Evolutionary conservation across 2,113 vertebrate species (phyloP).

Genomic region (Hoplias malabaricus): DNA sequence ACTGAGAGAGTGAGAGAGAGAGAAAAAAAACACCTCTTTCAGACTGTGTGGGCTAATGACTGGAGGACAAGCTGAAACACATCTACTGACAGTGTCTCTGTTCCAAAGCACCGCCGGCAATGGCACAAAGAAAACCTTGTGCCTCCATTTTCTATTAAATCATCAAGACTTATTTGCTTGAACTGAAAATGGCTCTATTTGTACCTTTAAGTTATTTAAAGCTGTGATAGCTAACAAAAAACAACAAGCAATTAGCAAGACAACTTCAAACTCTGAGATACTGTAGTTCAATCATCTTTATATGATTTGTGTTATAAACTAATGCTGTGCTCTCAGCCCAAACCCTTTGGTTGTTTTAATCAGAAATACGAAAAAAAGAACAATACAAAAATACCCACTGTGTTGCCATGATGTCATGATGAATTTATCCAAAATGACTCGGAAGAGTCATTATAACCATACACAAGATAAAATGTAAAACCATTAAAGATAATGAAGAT

Average conservation of each 20-base stretch:
- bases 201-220: not conserved
- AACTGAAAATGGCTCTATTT: not conserved
- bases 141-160: not conserved
- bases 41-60: conserved; percentile 35
- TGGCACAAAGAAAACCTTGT: not conserved
- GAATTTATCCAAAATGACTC: too few species aligned
- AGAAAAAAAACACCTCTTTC: conserved; percentile 22
- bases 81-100: conserved; percentile 3
- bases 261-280: not conserved
- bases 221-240: not conserved
- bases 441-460: too few species aligned
- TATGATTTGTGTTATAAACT: not conserved
- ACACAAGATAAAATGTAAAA: too few species aligned
- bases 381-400: not conserved
- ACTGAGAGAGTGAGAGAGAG: not conserved
- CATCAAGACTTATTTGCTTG: not conserved
- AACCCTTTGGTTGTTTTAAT: too few species aligned
- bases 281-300: not conserved
- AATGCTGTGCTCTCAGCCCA: too few species aligned
- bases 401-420: too few species aligned
- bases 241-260: not conserved
- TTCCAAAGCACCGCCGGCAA: conserved; percentile 3
- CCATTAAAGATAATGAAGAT: too few species aligned
- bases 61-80: conserved; percentile 42
- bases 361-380: too few species aligned